Percentiles rank a stretch among this genome's conserved stretches.
These are phyloP conservation scores for Camponotus fellah DNA, from an alignment of 2,888 invertebrate species.

Conservation along the genomic window DNA sequence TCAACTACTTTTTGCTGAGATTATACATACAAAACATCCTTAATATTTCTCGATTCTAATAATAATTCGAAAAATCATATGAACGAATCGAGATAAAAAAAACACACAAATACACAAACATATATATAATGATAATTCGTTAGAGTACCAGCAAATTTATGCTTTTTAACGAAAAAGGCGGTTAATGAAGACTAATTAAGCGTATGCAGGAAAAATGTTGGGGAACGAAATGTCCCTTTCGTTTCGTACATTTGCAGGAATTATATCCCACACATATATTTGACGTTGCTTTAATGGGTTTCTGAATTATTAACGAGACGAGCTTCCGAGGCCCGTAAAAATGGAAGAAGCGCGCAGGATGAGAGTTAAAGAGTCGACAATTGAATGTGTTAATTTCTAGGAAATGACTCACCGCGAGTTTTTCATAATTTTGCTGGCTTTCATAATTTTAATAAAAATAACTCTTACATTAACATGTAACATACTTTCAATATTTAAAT, in stretches of 20 bases:
- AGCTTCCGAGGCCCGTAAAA: conserved; percentile 29
- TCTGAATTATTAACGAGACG: conserved; percentile 46
- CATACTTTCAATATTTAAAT: background rate
- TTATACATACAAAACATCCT: no score
- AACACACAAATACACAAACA: background rate
- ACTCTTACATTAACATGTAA: background rate
- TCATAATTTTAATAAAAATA: background rate
- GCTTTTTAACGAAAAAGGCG: conserved; percentile 12
- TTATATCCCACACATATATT: conserved; percentile 10
- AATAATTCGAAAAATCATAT: conserved; percentile 25
- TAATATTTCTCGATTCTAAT: conserved; percentile 36
- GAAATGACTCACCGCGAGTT: conserved; percentile 11
- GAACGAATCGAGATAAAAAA: background rate
- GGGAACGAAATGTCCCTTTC: conserved; percentile 35
- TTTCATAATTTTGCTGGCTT: conserved; percentile 10
- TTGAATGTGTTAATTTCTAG: conserved; percentile 25
- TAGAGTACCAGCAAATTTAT: conserved; percentile 33
- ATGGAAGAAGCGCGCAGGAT: background rate
- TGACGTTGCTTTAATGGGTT: conserved; percentile 36
- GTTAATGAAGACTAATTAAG: conserved; percentile 49
- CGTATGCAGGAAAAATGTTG: conserved; percentile 27
- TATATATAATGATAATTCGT: conserved; percentile 32
- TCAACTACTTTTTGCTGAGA: no score
- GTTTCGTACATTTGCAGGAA: conserved; percentile 38
- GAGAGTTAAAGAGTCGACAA: conserved; percentile 24